phyloP scores from a whole-genome alignment of 2,888 invertebrate species.

The Standfussiana lucernea region DNA sequence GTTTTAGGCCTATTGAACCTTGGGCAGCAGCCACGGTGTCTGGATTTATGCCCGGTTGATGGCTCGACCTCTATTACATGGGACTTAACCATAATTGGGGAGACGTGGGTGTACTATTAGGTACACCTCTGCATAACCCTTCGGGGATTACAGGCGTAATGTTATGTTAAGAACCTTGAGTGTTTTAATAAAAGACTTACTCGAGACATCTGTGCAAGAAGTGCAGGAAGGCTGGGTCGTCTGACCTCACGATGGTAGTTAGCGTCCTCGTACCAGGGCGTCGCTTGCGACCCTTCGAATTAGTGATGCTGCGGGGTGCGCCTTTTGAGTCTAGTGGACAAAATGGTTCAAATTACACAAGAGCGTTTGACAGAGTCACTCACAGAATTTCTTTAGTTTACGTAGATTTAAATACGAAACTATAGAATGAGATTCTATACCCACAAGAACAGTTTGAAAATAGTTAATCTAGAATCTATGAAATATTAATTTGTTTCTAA shows the following conservation, averaged over 20 bases:
- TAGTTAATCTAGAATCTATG: not conserved
- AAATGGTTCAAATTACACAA: not conserved
- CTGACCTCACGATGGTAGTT: conserved; percentile 95
- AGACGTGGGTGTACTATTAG: too few relatives aligned
- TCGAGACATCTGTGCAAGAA: conserved; percentile 97
- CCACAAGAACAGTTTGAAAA: not conserved
- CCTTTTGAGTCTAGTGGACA: conserved; percentile 95
- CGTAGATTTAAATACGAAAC: not conserved
- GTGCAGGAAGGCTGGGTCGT: conserved; percentile 97
- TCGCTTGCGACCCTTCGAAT: conserved; percentile 98
- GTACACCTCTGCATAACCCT: too few relatives aligned
- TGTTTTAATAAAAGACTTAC: conserved; percentile 90
- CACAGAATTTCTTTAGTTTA: not conserved
- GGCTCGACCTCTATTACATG: too few relatives aligned
- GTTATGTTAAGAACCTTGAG: not conserved
- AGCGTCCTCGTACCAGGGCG: conserved; percentile 96
- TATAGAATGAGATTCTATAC: not conserved
- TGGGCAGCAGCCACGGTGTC: too few relatives aligned
- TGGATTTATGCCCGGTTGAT: too few relatives aligned
- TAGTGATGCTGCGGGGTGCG: conserved; percentile 96
- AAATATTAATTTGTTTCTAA: not conserved
- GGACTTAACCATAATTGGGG: too few relatives aligned
- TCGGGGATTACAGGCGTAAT: too few relatives aligned
- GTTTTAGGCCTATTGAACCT: not conserved
- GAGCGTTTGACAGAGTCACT: not conserved